Evolutionary conservation across 2,888 invertebrate genomes (phyloP), one percentile per base, ranked within the genome.

Genomic region (Cantharis flavilabris): DNA sequence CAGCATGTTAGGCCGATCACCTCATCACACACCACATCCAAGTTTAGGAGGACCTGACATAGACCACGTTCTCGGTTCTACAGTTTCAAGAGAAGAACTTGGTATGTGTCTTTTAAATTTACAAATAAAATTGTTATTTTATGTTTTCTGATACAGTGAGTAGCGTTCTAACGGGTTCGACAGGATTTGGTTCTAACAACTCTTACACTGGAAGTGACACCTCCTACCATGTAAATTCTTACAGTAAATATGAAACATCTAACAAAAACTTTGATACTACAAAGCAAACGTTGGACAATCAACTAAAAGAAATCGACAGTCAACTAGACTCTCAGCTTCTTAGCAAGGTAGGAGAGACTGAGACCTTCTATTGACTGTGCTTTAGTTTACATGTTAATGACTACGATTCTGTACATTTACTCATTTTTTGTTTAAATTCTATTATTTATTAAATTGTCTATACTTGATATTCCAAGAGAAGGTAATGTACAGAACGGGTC

Each of bases 261-360:
- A 90, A 90, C 83, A 90, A 91, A 82, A 91, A 92, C 81, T 94
- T 94, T 88, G 94, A 94, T 88, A 92, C 93, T 86, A 92, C 93
- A 11, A 94, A 93, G 78, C 92, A 94, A 82, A 93, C 94, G 62
- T 90, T 95, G 83, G 95, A 95, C 88, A 94, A 94, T 88, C 94
- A 95, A 88, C 90, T 95, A 83, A 95, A 95, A 87, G 95, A 95
- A 88, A 91, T 95, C 83, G 95, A 95, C 89, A 94, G 94, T 80
- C 94, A 95, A 81, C 90, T 94, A 84, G 92, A 93, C 88, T 91
- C 92, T 76, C 92, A 93, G 87, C 92, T 94, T 86, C 92, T 94
- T 88, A 93, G 88, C 84, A 89, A 89, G 89, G 89, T 89, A 89
- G 88, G 89, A 83, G 87, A 88, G 83, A 88, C 87, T 80, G 88